These are phyloP conservation scores for Lanistes nyassanus DNA, from an alignment of 1,140 invertebrate genomes.

Conservation along the genomic window DNA sequence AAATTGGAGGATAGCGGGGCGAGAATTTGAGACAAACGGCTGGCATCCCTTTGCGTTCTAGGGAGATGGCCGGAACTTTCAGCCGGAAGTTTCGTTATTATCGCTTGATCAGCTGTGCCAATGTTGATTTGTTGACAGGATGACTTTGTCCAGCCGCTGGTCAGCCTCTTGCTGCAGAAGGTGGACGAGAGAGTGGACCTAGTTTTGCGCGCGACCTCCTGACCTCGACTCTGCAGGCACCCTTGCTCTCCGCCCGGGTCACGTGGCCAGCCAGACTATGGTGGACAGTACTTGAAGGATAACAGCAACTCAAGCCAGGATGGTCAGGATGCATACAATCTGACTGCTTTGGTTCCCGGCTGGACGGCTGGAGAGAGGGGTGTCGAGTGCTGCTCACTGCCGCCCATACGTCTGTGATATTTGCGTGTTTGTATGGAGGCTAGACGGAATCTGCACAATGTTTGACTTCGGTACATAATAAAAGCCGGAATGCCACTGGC, in stretches of 20 bases:
- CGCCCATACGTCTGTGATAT: too few species aligned
- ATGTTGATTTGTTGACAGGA: slow-evolving; percentile 26
- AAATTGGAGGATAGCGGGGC: background rate
- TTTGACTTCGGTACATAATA: too few species aligned
- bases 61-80: too few species aligned
- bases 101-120: background rate
- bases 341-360: too few species aligned
- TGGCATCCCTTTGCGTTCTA: background rate
- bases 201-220: slow-evolving; percentile 21
- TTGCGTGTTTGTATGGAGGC: too few species aligned
- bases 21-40: background rate
- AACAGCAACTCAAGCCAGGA: too few species aligned
- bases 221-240: background rate
- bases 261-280: background rate
- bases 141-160: slow-evolving; percentile 51
- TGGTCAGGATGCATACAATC: too few species aligned
- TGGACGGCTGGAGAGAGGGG: too few species aligned
- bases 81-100: background rate
- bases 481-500: too few species aligned
- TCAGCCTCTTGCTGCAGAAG: slow-evolving; percentile 52
- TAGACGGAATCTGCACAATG: too few species aligned
- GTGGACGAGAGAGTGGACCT: slow-evolving; percentile 52
- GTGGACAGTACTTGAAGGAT: too few species aligned
- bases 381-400: too few species aligned
- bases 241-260: background rate